Conservation (phyloP, 1,140 invertebrate species). For the Elymnias hypermnestra region DNA sequence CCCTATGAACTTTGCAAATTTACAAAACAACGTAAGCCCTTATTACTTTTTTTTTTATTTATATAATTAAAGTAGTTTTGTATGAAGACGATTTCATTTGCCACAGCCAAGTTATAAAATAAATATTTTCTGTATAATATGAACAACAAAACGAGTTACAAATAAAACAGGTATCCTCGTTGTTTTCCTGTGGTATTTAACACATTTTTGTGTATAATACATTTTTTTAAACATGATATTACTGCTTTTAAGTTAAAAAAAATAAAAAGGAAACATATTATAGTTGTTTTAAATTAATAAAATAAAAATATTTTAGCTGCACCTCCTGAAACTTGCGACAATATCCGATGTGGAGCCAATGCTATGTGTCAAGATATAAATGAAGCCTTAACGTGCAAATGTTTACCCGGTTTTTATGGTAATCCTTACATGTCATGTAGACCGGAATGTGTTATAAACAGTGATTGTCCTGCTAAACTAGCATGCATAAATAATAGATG, state of each 20-base stretch:
- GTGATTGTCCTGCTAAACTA: slow-evolving; percentile 81
- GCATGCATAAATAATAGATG: slow-evolving; percentile 89
- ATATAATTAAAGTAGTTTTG: slow-evolving; percentile 1
- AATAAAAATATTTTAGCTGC: slow-evolving; percentile 58
- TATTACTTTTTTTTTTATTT: slow-evolving; percentile 17
- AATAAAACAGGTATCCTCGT: too few species aligned
- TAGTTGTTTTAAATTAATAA: slow-evolving; percentile 9
- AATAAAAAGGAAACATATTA: too few species aligned
- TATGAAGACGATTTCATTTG: too few species aligned
- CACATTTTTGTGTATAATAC: too few species aligned
- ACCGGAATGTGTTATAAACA: slow-evolving; percentile 87
- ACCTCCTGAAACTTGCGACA: slow-evolving; percentile 80
- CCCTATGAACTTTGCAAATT: slow-evolving; percentile 86
- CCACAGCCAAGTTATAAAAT: too few species aligned
- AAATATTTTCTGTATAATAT: too few species aligned
- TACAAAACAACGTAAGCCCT: slow-evolving; percentile 60
- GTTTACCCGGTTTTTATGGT: slow-evolving; percentile 81
- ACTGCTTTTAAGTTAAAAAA: too few species aligned
- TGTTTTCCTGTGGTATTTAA: too few species aligned
- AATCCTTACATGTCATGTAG: slow-evolving; percentile 85
- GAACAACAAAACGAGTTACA: too few species aligned
- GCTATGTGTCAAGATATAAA: slow-evolving; percentile 81
- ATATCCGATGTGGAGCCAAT: slow-evolving; percentile 84
- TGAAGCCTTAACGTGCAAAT: slow-evolving; percentile 79
- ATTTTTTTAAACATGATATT: too few species aligned